Conservation (phyloP, 2,113 vertebrate species). For the Mesitornis unicolor region DNA sequence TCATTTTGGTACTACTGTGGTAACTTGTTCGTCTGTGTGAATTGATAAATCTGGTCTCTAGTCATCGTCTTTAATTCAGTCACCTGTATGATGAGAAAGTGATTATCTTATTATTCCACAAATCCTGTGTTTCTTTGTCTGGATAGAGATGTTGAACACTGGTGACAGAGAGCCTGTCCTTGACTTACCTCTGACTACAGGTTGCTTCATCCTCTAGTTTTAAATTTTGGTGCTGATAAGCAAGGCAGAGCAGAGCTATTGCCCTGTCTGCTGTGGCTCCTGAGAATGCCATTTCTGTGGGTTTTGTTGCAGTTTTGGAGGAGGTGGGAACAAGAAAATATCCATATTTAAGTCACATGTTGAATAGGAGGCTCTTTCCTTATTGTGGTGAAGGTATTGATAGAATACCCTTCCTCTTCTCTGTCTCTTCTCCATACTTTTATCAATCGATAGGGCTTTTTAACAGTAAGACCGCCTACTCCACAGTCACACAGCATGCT, state of each 20-base stretch:
- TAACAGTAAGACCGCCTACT: conserved; percentile 7
- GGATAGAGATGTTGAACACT: neutral
- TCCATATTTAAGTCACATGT: neutral
- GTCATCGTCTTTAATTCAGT: neutral
- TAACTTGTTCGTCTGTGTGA: neutral
- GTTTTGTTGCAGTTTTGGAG: neutral
- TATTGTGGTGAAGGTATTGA: neutral
- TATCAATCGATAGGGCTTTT: conserved; percentile 5
- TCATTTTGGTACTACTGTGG: neutral
- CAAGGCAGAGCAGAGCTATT: neutral
- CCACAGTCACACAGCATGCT: conserved; percentile 23
- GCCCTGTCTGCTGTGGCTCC: neutral
- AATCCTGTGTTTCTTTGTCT: neutral
- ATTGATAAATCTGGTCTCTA: neutral
- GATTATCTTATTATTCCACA: neutral
- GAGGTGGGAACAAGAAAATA: neutral
- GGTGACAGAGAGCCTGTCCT: neutral
- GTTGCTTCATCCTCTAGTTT: neutral
- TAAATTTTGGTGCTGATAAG: neutral
- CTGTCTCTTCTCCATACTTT: neutral
- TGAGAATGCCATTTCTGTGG: neutral
- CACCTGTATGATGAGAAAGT: neutral
- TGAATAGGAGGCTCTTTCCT: neutral
- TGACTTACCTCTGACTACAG: neutral
- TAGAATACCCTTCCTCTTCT: neutral